Evolutionary conservation across 2,113 vertebrate species (phyloP).

Genomic region (Empidonax traillii): DNA sequence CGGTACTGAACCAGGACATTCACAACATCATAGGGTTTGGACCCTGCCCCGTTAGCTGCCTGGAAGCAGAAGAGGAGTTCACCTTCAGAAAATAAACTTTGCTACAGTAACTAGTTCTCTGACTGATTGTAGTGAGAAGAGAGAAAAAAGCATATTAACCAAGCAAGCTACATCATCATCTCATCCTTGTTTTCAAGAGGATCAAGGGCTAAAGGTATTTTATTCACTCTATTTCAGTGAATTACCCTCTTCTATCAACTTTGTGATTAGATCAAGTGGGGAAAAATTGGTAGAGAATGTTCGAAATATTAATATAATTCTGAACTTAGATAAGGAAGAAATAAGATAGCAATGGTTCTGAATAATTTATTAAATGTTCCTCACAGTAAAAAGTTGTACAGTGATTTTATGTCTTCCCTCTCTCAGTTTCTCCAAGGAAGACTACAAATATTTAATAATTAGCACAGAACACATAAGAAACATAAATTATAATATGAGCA

Average conservation of each 20-base stretch:
- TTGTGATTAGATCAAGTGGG: not conserved
- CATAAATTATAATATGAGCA: not conserved
- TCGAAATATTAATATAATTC: not conserved
- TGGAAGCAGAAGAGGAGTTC: slow-evolving; percentile 2
- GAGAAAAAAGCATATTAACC: not conserved
- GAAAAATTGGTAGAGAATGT: not conserved
- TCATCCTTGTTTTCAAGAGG: not conserved
- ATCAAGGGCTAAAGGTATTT: not conserved
- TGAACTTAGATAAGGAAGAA: slow-evolving; percentile 6
- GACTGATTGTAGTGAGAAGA: not conserved
- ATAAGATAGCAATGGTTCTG: not conserved
- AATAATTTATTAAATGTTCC: not conserved
- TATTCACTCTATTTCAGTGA: not conserved
- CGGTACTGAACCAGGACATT: slow-evolving; percentile 74
- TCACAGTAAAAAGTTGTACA: not conserved
- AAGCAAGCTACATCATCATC: not conserved
- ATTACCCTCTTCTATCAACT: not conserved
- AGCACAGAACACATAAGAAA: not conserved
- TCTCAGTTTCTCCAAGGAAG: not conserved
- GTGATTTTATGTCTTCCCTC: not conserved
- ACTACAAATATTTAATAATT: not conserved
- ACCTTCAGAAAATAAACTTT: not conserved
- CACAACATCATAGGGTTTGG: not conserved
- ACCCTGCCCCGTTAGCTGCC: slow-evolving; percentile 77
- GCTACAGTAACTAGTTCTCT: not conserved